Base-by-base conservation (phyloP, 2,797 vertebrate genomes). In the Cephalopachus bancanus region DNA sequence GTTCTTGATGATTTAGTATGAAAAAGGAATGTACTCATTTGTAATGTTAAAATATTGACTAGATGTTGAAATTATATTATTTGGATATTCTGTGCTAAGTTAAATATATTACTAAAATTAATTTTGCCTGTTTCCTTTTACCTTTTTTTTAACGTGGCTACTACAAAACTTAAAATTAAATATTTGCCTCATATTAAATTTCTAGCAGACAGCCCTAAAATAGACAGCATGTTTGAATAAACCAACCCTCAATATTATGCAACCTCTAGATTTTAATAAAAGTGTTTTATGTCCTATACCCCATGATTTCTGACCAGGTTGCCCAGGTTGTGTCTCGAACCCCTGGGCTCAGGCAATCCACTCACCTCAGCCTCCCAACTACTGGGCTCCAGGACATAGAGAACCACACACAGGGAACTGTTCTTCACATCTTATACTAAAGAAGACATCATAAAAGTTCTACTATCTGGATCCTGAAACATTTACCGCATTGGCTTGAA, bases 111-210 rank as follows among this genome's bases (percentile, higher is more conserved):
- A 95, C 22, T 59, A 83, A 95, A 88, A 90, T 83, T 57, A 89
- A 91, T 81, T 96, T 69, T 81, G 80, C 30, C 53, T 64, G 15
- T 87, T 95, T 80, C 71, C 57, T 95, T 92, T 85, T 67, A 67
- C n/a, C 22, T 57, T 64, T 96, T 96, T 96, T 96, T 72, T 60
- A 92, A 75, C 15, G 57, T 79, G 24, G n/a, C n/a, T 67, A 84
- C 15, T 65, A 79, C 22, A 94, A 97, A 93, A 85, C 59, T 71
- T 71, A 51, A 79, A 91, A 28, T 85, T 59, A 37, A 62, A 37
- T 5, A 65, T n/a, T n/a, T 24, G 28, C 9, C 12, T 75, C 30
- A 55, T 75, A 57, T 49, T 89, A 91, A 51, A 88, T 53, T 83
- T 71, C 79, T 60, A 20, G 4, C 83, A 53, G 62, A 59, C 5